These are phyloP conservation scores for Alca torda DNA, from an alignment of 2,797 vertebrate genomes.

Conservation along the genomic window DNA sequence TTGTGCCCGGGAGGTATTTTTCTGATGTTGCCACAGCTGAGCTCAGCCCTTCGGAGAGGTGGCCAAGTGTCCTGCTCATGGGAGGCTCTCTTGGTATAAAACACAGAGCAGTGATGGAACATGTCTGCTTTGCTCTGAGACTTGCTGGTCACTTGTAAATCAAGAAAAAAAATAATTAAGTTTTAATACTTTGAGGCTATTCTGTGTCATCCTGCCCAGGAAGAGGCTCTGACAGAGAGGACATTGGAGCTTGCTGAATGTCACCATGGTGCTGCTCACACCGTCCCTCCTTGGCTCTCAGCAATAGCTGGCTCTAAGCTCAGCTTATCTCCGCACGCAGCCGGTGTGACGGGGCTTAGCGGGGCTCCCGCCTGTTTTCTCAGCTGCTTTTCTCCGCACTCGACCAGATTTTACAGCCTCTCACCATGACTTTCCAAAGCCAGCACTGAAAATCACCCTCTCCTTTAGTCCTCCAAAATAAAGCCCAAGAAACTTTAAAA, in stretches of 20 bases:
- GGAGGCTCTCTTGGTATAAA: not conserved
- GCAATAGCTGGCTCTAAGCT: not conserved
- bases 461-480: not conserved
- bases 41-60: not conserved
- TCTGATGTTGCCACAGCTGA: not conserved
- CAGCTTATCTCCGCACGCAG: accelerated
- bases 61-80: not conserved
- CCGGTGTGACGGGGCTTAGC: accelerated
- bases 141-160: not conserved
- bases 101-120: not conserved
- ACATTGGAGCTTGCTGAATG: not conserved
- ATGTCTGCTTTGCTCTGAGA: not conserved
- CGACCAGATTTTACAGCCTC: not conserved
- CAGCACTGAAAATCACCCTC: not conserved
- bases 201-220: not conserved
- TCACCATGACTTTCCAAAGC: not conserved
- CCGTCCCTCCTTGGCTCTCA: not conserved
- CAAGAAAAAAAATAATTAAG: not conserved
- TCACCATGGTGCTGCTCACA: accelerated
- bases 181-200: not conserved
- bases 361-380: not conserved
- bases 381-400: not conserved
- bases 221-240: not conserved
- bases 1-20: not conserved
- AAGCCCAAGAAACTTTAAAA: not conserved